These are phyloP conservation scores for Thera obeliscata DNA, from an alignment of 2,888 invertebrate species.

Conservation along the genomic window DNA sequence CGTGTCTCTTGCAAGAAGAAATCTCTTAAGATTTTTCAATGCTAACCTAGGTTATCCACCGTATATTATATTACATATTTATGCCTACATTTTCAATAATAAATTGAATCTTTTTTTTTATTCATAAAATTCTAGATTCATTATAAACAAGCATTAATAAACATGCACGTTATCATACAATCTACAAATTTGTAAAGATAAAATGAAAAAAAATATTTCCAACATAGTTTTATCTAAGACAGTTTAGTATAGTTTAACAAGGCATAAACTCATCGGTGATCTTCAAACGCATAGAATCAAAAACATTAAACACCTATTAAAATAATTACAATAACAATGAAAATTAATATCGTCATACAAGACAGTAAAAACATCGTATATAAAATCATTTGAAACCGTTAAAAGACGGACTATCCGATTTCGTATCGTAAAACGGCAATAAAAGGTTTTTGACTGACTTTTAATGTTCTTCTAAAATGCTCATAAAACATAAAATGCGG, in stretches of 20 bases:
- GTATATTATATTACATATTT: no score
- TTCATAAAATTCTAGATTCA: no score
- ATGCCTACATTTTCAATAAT: no score
- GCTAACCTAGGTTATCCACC: no score
- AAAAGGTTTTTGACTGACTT: conserved; percentile 70
- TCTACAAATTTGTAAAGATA: not conserved
- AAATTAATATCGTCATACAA: conserved; percentile 64
- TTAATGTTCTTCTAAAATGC: conserved; percentile 69
- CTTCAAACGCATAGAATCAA: conserved; percentile 29
- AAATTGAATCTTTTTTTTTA: no score
- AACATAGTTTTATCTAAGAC: conserved; percentile 22
- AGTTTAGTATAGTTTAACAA: conserved; percentile 27
- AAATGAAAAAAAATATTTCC: not conserved
- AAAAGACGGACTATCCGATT: conserved; percentile 76
- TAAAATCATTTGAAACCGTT: conserved; percentile 65
- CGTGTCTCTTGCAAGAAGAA: no score
- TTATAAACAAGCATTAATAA: no score
- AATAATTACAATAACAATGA: conserved; percentile 57
- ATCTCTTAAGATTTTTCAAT: no score
- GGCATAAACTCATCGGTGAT: conserved; percentile 26
- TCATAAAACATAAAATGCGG: conserved; percentile 59
- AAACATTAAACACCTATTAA: conserved; percentile 46
- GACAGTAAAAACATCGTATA: conserved; percentile 49
- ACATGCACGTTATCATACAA: no score
- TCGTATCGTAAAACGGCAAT: conserved; percentile 72